phyloP scores from a whole-genome alignment of 2,888 invertebrate genomes.

The Caenorhabditis sulstoni region DNA sequence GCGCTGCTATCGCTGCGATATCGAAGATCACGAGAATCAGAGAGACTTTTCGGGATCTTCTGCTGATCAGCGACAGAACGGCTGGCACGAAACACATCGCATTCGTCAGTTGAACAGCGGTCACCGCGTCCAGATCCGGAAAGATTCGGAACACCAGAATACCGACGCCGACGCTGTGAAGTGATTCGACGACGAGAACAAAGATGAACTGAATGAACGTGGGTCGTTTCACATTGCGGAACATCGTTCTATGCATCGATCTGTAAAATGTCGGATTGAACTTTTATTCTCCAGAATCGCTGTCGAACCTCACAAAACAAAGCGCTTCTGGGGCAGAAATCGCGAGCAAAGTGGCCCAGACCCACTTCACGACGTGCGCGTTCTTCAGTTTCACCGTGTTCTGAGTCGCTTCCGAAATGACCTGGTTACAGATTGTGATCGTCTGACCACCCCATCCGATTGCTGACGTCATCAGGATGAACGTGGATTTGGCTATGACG shows the following conservation, averaged over 20 bases:
- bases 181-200: constrained; percentile 89
- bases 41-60: constrained; percentile 81
- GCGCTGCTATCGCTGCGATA: constrained; percentile 90
- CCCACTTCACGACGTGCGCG: constrained; percentile 80
- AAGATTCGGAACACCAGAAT: constrained; percentile 91
- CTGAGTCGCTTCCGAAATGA: constrained; percentile 73
- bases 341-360: constrained; percentile 81
- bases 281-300: constrained; percentile 5
- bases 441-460: constrained; percentile 79
- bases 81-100: constrained; percentile 94
- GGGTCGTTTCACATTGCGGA: constrained; percentile 80
- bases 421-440: constrained; percentile 78
- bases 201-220: constrained; percentile 77
- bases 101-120: constrained; percentile 93
- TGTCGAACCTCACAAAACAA: constrained; percentile 75
- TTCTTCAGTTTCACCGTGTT: constrained; percentile 77
- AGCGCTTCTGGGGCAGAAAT: constrained; percentile 81
- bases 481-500: constrained; percentile 76
- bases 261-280: constrained; percentile 63
- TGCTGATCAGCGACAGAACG: constrained; percentile 83
- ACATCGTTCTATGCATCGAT: constrained; percentile 81
- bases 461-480: constrained; percentile 80
- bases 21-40: constrained; percentile 83
- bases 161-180: constrained; percentile 91
- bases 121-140: constrained; percentile 93